Percentiles rank a stretch among this genome's conserved stretches.
These are phyloP conservation scores for Ailuropoda melanoleuca DNA, from an alignment of 2,113 vertebrate genomes.

Conservation along the genomic window DNA sequence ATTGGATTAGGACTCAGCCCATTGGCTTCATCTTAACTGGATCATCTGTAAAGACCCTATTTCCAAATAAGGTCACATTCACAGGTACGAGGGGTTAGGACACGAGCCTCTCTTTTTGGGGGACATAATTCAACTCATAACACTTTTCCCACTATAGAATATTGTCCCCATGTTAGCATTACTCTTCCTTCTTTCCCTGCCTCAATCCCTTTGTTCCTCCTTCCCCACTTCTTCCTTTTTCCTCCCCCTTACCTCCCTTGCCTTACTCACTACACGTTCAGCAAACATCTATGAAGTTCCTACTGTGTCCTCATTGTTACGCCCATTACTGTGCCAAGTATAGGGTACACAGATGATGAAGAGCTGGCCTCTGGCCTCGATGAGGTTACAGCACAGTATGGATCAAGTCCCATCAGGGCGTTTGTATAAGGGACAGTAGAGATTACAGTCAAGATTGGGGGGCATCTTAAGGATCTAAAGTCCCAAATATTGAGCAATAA, in stretches of 20 bases:
- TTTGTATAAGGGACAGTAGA: neutral
- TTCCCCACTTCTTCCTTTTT: neutral
- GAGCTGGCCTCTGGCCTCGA: neutral
- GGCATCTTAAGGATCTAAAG: neutral
- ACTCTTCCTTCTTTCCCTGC: neutral
- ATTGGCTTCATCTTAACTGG: neutral
- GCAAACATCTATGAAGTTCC: neutral
- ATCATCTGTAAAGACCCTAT: neutral
- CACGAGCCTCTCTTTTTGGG: neutral
- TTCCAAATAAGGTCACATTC: neutral
- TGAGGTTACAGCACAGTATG: neutral
- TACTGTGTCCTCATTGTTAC: neutral
- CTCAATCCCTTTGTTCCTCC: neutral
- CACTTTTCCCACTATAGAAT: neutral
- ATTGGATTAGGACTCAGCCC: neutral
- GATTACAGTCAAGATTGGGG: neutral
- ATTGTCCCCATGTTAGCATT: neutral
- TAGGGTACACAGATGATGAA: neutral
- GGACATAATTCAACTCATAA: neutral
- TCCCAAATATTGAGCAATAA: neutral
- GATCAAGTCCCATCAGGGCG: neutral
- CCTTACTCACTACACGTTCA: neutral
- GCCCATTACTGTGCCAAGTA: neutral
- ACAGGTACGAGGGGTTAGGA: neutral
- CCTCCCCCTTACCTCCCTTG: neutral